These are phyloP conservation scores for Acleris cristana DNA, from an alignment of 2,888 invertebrate genomes.

Conservation along the genomic window DNA sequence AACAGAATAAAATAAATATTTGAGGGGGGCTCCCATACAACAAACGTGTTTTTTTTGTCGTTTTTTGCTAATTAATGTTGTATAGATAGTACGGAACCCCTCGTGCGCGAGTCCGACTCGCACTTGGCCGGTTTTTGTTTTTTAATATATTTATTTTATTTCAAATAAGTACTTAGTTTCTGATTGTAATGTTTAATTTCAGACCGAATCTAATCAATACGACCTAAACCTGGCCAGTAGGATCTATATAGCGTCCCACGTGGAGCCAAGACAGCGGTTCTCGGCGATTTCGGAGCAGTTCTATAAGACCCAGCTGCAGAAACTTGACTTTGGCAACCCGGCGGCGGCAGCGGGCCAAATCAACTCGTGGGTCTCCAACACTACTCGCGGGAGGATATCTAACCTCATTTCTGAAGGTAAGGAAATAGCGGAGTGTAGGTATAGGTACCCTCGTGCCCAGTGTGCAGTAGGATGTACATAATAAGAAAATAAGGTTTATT, in stretches of 20 bases:
- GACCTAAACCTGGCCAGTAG: constrained; percentile 86
- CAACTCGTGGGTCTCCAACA: constrained; percentile 91
- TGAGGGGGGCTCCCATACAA: no score
- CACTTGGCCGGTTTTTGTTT: no score
- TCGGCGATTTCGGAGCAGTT: constrained; percentile 84
- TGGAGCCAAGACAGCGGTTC: constrained; percentile 84
- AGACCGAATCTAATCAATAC: constrained; percentile 76
- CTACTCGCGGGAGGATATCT: constrained; percentile 89
- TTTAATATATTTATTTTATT: no score
- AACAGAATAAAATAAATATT: no score
- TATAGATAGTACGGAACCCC: no score
- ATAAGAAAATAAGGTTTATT: no score
- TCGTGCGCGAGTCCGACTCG: no score
- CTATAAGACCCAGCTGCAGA: constrained; percentile 87
- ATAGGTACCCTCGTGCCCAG: no score
- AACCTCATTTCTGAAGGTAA: constrained; percentile 86
- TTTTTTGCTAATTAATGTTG: no score
- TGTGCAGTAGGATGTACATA: no score
- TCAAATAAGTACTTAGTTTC: no score
- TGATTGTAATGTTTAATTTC: constrained; percentile 35
- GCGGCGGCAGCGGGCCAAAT: constrained; percentile 84
- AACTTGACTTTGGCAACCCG: constrained; percentile 85
- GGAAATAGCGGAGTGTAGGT: constrained; percentile 16
- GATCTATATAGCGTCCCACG: constrained; percentile 84
- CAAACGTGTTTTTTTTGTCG: no score